Evolutionary conservation across 1,140 invertebrate genomes (phyloP).

Genomic region (Pteromalus puparum): DNA sequence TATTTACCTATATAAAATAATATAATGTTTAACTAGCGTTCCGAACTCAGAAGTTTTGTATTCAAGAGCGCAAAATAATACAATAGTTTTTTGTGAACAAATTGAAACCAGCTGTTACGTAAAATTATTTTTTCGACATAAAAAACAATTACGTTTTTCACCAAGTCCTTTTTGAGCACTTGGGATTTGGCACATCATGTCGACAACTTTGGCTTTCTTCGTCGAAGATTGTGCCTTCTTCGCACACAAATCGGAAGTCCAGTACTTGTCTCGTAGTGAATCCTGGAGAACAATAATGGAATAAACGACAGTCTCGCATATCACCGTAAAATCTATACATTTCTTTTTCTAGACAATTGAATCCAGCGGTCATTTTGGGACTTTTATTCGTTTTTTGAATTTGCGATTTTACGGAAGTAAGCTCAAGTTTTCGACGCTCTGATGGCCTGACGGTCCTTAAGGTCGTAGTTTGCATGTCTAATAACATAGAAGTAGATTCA

Average conservation of each 20-base stretch:
- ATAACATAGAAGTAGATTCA: not conserved
- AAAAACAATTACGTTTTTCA: conserved; percentile 36
- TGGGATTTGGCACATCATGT: conserved; percentile 61
- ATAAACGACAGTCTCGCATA: conserved; percentile 77
- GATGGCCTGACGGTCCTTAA: conserved; percentile 1
- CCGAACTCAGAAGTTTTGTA: not conserved
- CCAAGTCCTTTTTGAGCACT: conserved; percentile 65
- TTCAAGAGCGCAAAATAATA: conserved; percentile 18
- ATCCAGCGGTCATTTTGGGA: conserved; percentile 59
- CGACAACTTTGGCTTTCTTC: conserved; percentile 76
- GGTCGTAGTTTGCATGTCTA: conserved; percentile 20
- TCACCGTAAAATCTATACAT: conserved; percentile 78
- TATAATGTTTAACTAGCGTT: not conserved
- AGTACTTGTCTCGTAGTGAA: conserved; percentile 77
- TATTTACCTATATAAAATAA: conserved; percentile 11
- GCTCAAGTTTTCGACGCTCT: conserved; percentile 32
- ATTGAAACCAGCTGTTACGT: conserved; percentile 6
- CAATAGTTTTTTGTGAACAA: not conserved
- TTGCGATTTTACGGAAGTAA: conserved; percentile 37
- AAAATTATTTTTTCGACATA: conserved; percentile 17
- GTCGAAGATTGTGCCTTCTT: conserved; percentile 77
- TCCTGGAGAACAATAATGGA: conserved; percentile 79
- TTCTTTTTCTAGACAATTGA: conserved; percentile 77
- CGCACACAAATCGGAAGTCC: conserved; percentile 79
- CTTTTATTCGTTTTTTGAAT: conserved; percentile 18